Evolutionary conservation across 2,888 invertebrate species (phyloP), one percentile per base, ranked within the genome.

Genomic region (Empis livida): DNA sequence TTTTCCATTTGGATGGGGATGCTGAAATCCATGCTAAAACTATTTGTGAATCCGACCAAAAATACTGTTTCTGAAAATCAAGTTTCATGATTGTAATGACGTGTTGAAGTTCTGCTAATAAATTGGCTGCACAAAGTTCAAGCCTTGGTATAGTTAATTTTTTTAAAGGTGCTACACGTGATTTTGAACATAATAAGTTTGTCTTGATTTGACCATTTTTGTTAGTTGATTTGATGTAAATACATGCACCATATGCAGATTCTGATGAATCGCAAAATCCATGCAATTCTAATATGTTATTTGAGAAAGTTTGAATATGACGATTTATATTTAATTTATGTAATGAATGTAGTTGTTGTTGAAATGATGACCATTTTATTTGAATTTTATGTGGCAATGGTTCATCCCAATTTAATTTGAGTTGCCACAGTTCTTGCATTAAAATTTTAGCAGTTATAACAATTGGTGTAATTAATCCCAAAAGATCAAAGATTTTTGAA

Each of bases 371-470:
- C 48, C 45, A 50, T 31, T 31, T 46, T 23, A 41, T 43, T 14
- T 49, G 47, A 27, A 42, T 16, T 40, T 44, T 45, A 2, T 41
- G 39, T 39, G 51, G 47, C 17, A 50, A 16, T 37, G 42, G 17
- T 44, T 49, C 47, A 46, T 52, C 45, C 49, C 52, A 51, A 14
- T 43, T 38, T 10, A 52, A n/a, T 35, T 52, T 43, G 9, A 49
- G 31, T 30, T 17, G 16, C 52, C 50, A 53, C 10, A 52, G 16
- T 17, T 52, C 32, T 38, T 51, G 54, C 32, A 54, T 10, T 3
- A 51, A 46, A 16, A 49, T 45, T 14, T 54, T 51, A 14, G 45
- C 50, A 14, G 30, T 49, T 2, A 51, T 46, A 9, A 51, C 39
- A 15, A 53, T 42, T 42, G 51, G 49, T 20, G 20, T 43, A 20